Evolutionary conservation across 2,113 vertebrate species (phyloP), one percentile per base, ranked within the genome.

Genomic region (Climacteris rufus): DNA sequence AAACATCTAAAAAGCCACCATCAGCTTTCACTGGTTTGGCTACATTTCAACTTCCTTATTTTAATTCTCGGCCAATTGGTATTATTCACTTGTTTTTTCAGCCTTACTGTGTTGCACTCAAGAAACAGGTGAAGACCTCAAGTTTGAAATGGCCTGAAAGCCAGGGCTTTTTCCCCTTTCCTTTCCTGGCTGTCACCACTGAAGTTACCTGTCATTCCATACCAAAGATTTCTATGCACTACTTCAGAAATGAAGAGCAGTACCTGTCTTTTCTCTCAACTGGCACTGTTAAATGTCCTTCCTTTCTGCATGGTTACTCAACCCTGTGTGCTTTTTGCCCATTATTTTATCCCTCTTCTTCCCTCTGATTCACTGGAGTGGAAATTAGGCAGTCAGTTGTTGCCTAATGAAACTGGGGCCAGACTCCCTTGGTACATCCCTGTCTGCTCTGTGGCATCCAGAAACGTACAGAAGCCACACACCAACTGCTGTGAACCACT

Each of bases 341-440:
- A 24, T 63, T 70, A n/a, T 18, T 75, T 84, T 63, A 59, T n/a
- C 31, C 21, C 39, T 83, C 27, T 21, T 76, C 71, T 76, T 89
- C 70, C 69, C 30, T 40, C 19, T 0, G 0, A 65, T n/a, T 64
- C 82, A n/a, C 44, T 20, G 24, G 50, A 78, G 56, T 37, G 77
- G 84, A 91, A 87, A 49, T 47, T 1, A 60, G 40, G 65, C 57
- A 60, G 47, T 23, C 60, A 30, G 72, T 24, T 87, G 57, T 6
- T 69, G 28, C 47, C n/a, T 0, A 0, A 27, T 30, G 60, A 57
- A n/a, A 39, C 25, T 0, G 0, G 0, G 33, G 40, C 33, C 80
- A 84, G 82, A 19, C 15, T 90, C 45, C 25, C 1, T 33, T 0
- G 0, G 22, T 9, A 19, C 0, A 9, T n/a, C 57, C 56, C 53